Evolutionary conservation across 2,888 invertebrate genomes (phyloP).

Genomic region (Patella caerulea): DNA sequence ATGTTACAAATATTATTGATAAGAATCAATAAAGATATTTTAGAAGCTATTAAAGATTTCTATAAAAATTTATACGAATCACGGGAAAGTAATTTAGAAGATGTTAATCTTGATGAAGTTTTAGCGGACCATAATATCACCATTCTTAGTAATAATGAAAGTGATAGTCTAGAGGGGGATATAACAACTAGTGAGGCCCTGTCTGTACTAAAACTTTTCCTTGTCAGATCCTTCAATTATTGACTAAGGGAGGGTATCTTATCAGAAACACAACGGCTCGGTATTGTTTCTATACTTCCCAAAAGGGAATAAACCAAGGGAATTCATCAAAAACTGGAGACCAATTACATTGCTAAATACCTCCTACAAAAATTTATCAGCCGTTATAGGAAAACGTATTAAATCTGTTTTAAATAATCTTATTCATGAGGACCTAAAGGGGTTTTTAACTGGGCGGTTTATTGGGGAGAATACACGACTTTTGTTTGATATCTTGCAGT

Average conservation of each 20-base stretch:
- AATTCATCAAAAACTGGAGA: neutral
- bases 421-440: neutral
- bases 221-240: neutral
- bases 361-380: neutral
- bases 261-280: neutral
- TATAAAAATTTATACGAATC: neutral
- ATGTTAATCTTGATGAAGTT: neutral
- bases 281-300: neutral
- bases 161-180: neutral
- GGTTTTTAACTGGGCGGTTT: constrained; percentile 3
- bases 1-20: constrained; percentile 1
- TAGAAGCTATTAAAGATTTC: constrained; percentile 1
- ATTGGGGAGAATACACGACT: neutral
- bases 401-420: neutral
- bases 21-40: neutral
- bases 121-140: neutral
- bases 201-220: neutral
- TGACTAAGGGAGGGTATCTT: neutral
- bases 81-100: neutral
- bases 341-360: neutral
- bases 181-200: neutral
- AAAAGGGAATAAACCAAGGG: neutral
- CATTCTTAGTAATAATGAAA: neutral
- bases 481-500: neutral
- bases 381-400: neutral